A percentile compares a stretch with the other conserved stretches of the same genome.
phyloP scores from a whole-genome alignment of 2,888 invertebrate species.

The Macaria liturata region DNA sequence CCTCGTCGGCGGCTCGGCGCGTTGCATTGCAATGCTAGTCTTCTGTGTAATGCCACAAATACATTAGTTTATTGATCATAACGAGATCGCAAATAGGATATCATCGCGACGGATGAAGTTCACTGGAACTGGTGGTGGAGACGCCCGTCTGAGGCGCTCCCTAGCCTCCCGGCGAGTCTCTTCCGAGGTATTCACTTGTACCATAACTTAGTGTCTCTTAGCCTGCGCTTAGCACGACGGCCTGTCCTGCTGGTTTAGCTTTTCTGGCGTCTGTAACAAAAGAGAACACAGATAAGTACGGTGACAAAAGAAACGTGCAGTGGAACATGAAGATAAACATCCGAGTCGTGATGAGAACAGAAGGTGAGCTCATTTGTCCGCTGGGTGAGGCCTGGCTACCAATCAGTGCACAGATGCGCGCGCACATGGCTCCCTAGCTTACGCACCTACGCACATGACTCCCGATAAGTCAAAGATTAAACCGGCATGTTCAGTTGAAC shows the following conservation, averaged over 20 bases:
- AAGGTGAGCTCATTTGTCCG: slow-evolving; percentile 53
- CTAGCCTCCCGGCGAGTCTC: slow-evolving; percentile 41
- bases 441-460: slow-evolving; percentile 40
- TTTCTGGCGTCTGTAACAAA: slow-evolving; percentile 86
- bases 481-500: slow-evolving; percentile 30
- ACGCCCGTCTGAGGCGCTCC: slow-evolving; percentile 37
- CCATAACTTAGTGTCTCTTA: slow-evolving; percentile 73
- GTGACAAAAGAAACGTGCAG: slow-evolving; percentile 13
- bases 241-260: slow-evolving; percentile 85
- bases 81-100: slow-evolving; percentile 81
- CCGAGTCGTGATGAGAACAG: slow-evolving; percentile 44
- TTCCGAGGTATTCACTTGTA: slow-evolving; percentile 69
- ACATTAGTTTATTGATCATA: slow-evolving; percentile 79
- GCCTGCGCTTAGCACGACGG: slow-evolving; percentile 72
- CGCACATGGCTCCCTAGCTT: slow-evolving; percentile 57
- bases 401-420: slow-evolving; percentile 71
- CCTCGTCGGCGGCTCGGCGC: slow-evolving; percentile 40
- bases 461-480: slow-evolving; percentile 38
- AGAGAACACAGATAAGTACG: slow-evolving; percentile 49
- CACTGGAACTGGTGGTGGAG: slow-evolving; percentile 67
- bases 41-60: slow-evolving; percentile 78
- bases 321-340: slow-evolving; percentile 35
- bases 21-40: slow-evolving; percentile 80
- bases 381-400: slow-evolving; percentile 48
- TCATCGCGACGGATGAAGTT: slow-evolving; percentile 71